Evolutionary conservation across 1,140 invertebrate genomes (phyloP).

Genomic region (Diorhabda carinulata): DNA sequence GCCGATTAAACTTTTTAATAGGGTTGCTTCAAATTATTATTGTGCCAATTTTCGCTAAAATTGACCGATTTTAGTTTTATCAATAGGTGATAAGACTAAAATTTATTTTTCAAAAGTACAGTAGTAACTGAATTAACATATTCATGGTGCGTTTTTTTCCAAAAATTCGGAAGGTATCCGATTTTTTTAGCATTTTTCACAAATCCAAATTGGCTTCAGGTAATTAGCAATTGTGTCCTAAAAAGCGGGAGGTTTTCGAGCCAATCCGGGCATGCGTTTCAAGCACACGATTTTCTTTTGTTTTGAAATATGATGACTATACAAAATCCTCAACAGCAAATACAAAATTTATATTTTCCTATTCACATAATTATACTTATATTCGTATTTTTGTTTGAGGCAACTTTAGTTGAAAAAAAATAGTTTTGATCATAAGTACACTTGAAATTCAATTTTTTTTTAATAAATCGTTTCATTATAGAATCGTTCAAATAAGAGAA

Average conservation of each 20-base stretch:
- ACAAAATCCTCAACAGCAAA: conserved; percentile 25
- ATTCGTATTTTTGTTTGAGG: conserved; percentile 22
- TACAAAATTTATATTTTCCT: conserved; percentile 28
- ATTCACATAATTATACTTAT: conserved; percentile 17
- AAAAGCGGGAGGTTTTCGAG: neutral
- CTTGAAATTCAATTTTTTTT: no score
- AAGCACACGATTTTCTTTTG: conserved; percentile 28
- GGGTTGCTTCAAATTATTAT: no score
- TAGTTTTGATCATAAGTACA: no score
- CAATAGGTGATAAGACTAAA: no score
- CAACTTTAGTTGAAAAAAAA: conserved; percentile 13
- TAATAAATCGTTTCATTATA: no score
- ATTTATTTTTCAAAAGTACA: neutral
- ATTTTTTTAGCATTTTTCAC: conserved; percentile 7
- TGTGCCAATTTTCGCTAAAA: no score
- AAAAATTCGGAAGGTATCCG: neutral
- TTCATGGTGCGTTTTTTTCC: neutral
- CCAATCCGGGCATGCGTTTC: conserved; percentile 4
- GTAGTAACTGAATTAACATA: neutral
- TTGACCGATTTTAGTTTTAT: no score
- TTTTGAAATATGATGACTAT: conserved; percentile 19
- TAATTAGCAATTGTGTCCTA: neutral
- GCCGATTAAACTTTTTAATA: no score
- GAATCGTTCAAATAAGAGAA: no score
- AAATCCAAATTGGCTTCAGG: neutral